phyloP scores from a whole-genome alignment of 2,888 invertebrate species.

The Oscheius sp. region DNA sequence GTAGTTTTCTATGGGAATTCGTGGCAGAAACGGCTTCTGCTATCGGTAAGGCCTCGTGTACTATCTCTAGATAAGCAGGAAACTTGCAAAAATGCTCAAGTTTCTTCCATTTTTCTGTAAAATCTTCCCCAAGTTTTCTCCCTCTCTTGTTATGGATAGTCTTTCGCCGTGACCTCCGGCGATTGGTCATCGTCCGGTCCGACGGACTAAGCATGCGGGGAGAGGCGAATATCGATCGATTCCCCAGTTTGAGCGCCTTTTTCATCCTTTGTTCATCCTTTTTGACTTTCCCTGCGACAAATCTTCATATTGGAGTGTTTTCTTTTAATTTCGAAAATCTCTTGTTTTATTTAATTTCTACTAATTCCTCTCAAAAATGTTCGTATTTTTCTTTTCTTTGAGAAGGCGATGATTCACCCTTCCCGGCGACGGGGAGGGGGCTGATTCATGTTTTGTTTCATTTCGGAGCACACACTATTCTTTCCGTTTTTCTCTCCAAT shows the following conservation, averaged over 20 bases:
- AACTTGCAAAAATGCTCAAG: neutral
- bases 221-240: slow-evolving; percentile 35
- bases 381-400: no score
- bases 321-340: neutral
- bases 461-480: neutral
- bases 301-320: neutral
- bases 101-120: neutral
- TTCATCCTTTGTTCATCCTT: slow-evolving; percentile 1
- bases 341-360: no score
- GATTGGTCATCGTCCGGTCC: slow-evolving; percentile 20
- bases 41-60: no score
- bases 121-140: neutral
- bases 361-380: no score
- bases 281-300: neutral
- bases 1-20: no score
- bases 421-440: neutral
- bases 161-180: slow-evolving; percentile 13
- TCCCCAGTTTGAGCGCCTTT: slow-evolving; percentile 26
- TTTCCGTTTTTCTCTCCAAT: neutral
- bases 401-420: slow-evolving; percentile 8
- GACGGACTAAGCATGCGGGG: neutral
- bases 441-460: slow-evolving; percentile 20
- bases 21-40: no score
- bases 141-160: neutral
- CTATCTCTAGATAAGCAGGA: no score